Conservation (phyloP, 2,888 invertebrate species). For the Bruchidius siliquastri region DNA sequence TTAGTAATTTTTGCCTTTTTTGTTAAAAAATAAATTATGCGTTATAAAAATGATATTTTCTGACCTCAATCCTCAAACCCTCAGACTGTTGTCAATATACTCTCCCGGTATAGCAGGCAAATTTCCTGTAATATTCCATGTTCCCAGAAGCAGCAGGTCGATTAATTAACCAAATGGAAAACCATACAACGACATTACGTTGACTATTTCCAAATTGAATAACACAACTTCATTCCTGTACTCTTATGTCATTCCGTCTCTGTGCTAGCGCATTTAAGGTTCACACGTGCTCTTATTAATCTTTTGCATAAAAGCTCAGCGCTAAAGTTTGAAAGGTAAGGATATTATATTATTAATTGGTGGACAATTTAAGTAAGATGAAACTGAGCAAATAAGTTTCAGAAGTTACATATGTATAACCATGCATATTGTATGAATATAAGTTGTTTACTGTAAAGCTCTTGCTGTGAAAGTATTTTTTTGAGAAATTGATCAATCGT, state of each 20-base stretch:
- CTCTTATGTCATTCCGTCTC: not conserved
- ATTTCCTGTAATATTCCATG: not conserved
- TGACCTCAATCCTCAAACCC: too few species aligned
- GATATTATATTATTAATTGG: not conserved
- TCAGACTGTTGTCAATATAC: not conserved
- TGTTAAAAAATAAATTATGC: too few species aligned
- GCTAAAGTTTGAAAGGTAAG: not conserved
- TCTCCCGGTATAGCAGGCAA: not conserved
- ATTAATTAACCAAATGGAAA: not conserved
- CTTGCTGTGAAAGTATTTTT: too few species aligned
- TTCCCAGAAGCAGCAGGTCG: not conserved
- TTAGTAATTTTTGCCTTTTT: too few species aligned
- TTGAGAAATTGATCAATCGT: too few species aligned
- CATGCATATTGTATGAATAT: too few species aligned
- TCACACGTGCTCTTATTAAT: not conserved
- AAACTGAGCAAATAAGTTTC: too few species aligned
- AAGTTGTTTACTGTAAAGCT: too few species aligned
- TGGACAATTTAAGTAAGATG: too few species aligned
- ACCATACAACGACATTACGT: not conserved
- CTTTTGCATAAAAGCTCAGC: not conserved
- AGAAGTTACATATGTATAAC: too few species aligned
- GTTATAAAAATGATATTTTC: too few species aligned
- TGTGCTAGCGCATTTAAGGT: not conserved
- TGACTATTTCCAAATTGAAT: not conserved
- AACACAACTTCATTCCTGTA: not conserved